phyloP scores from a whole-genome alignment of 2,797 vertebrate genomes.

The Pseudotriccus pelzelni region DNA sequence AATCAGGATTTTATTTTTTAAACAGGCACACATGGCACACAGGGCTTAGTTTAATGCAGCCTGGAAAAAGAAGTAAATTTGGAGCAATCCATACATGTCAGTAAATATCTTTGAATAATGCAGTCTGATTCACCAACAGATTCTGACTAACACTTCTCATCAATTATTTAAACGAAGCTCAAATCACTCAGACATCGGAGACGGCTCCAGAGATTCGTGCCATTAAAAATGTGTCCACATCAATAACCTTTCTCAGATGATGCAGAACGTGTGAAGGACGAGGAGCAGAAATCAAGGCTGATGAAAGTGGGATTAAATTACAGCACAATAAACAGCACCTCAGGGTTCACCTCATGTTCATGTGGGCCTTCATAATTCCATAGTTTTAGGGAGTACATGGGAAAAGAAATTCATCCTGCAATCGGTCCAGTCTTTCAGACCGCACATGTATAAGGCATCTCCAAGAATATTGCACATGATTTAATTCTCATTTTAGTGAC shows the following conservation, averaged over 20 bases:
- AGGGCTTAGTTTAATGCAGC: background rate
- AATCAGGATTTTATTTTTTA: background rate
- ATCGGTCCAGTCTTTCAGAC: background rate
- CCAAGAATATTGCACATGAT: background rate
- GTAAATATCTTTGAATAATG: conserved; percentile 31
- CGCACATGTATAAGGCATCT: background rate
- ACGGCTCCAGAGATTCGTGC: conserved; percentile 72
- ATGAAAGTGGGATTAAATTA: background rate
- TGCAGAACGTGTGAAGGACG: conserved; percentile 18
- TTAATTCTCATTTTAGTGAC: background rate
- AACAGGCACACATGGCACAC: background rate
- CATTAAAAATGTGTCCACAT: conserved; percentile 68
- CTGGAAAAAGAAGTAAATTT: background rate
- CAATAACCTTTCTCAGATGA: conserved; percentile 44
- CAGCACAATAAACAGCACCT: background rate
- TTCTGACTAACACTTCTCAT: conserved; percentile 58
- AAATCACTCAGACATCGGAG: conserved; percentile 72
- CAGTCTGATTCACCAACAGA: conserved; percentile 29
- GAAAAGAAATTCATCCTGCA: background rate
- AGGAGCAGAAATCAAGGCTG: background rate
- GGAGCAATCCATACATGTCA: background rate
- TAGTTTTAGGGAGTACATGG: background rate
- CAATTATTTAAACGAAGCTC: conserved; percentile 83
- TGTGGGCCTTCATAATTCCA: background rate
- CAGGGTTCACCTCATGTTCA: background rate